Percentiles rank a stretch among this genome's conserved stretches.
Evolutionary conservation across 2,888 invertebrate genomes (phyloP).

Genomic region (Dryomyza anilis): DNA sequence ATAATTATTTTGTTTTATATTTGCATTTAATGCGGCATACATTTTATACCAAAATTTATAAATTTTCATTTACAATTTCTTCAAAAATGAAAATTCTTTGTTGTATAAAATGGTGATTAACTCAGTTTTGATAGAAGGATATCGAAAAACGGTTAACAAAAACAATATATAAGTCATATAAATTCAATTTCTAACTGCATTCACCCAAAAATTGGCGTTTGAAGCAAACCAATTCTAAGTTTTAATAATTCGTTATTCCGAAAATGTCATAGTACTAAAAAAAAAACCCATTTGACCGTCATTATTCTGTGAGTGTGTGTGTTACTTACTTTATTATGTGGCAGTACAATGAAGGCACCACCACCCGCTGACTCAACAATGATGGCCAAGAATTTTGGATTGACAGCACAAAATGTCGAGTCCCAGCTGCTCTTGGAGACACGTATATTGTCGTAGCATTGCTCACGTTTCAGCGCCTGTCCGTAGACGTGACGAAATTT

Average conservation of each 20-base stretch:
- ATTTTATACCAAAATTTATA: too few species aligned
- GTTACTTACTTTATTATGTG: slow-evolving; percentile 81
- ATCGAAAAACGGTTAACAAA: neutral
- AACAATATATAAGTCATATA: too few species aligned
- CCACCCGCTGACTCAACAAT: slow-evolving; percentile 97
- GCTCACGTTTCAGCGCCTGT: slow-evolving; percentile 89
- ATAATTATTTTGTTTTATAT: too few species aligned
- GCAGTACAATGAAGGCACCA: slow-evolving; percentile 93
- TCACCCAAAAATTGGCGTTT: too few species aligned
- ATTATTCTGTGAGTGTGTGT: neutral
- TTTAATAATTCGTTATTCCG: neutral
- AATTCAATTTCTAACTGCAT: too few species aligned
- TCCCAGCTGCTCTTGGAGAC: slow-evolving; percentile 99
- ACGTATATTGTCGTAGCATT: slow-evolving; percentile 96
- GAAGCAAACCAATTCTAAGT: neutral
- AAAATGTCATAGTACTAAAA: neutral
- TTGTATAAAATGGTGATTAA: too few species aligned
- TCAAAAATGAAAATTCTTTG: too few species aligned
- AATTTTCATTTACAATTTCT: too few species aligned
- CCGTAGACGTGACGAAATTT: slow-evolving; percentile 95
- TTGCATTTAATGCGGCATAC: too few species aligned
- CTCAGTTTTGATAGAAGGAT: too few species aligned
- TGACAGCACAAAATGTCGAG: slow-evolving; percentile 97
- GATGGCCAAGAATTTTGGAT: slow-evolving; percentile 96
- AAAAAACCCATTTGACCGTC: neutral